Base-by-base conservation (phyloP, 1,140 invertebrate genomes). In the Drosophila ironensis region DNA sequence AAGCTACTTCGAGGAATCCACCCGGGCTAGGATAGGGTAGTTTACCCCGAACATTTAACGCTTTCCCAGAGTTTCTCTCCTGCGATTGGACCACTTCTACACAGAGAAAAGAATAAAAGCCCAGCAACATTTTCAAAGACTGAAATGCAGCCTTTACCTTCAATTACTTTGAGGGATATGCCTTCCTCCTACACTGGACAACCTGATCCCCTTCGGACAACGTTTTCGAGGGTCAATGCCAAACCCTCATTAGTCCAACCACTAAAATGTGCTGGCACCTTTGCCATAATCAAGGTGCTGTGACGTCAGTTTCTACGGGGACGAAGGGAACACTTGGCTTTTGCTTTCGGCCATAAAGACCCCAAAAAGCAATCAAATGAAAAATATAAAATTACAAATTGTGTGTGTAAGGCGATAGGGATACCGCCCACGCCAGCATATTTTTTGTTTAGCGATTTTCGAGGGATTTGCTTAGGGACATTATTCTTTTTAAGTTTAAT, bases 321-420 rank as follows among this genome's bases (percentile, higher is more conserved):
- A 28, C 30, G 14, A 3, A 28, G 28, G 12, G 25, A 37, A 63
- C 45, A 33, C 30, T 33, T 2, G 30, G 14, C 30, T 63, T 25
- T 63, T 24, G 59, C 48, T 67, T 54, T 14, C 61, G 64, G 64
- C 37, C 48, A 68, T 68, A 68, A 68, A 68, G 54, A n/a, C n/a
- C n/a, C 45, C 45, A 44, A 66, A 57, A 86, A 87, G 64, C 81
- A 87, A 84, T 87, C 81, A 80, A 87, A 87, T 81, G 44, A 37
- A 78, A 74, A 84, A 72, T 87, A 84, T 84, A 75, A 70, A 59
- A 63, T 87, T 87, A 63, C 80, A 87, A 75, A 74, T 63, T 75
- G 69, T 84, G 57, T 84, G 57, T 59, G 78, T 82, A 84, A 86
- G 28, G 24, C 44, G 75, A 86, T 81, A 86, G 42, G 50, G 46